Conservation (phyloP, 2,113 vertebrate species). For the Rhombomys opimus region DNA sequence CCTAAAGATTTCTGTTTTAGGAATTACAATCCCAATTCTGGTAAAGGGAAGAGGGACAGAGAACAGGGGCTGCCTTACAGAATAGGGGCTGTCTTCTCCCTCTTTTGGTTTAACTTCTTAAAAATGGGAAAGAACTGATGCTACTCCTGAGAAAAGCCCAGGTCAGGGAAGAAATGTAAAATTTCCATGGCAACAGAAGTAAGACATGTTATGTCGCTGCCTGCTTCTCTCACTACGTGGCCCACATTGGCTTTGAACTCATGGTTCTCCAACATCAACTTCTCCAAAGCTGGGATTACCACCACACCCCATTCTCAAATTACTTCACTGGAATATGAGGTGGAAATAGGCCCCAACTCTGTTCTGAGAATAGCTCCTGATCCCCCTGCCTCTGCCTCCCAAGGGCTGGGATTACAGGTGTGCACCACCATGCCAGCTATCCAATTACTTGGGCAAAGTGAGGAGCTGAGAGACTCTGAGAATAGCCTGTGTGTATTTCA, state of each 20-base stretch:
- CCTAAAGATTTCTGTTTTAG: neutral
- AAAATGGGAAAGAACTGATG: neutral
- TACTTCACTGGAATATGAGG: neutral
- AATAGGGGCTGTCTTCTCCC: neutral
- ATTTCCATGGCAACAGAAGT: neutral
- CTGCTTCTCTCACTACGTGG: neutral
- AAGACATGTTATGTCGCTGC: rapidly evolving
- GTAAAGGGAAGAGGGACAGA: neutral
- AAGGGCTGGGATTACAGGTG: slow-evolving; percentile 9
- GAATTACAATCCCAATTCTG: neutral
- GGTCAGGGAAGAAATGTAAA: neutral
- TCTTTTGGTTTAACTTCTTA: neutral
- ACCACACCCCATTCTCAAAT: neutral
- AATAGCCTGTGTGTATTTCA: neutral
- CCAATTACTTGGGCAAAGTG: neutral
- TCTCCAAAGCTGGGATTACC: neutral
- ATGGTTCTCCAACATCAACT: no score
- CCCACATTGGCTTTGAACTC: neutral
- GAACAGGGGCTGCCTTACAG: neutral
- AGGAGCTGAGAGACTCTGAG: neutral
- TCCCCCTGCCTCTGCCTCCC: neutral
- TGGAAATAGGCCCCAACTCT: neutral
- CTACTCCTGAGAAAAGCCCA: neutral
- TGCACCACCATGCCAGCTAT: neutral
- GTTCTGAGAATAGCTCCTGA: slow-evolving; percentile 9